phyloP scores from a whole-genome alignment of 2,888 invertebrate genomes.

The Hyalella azteca region DNA sequence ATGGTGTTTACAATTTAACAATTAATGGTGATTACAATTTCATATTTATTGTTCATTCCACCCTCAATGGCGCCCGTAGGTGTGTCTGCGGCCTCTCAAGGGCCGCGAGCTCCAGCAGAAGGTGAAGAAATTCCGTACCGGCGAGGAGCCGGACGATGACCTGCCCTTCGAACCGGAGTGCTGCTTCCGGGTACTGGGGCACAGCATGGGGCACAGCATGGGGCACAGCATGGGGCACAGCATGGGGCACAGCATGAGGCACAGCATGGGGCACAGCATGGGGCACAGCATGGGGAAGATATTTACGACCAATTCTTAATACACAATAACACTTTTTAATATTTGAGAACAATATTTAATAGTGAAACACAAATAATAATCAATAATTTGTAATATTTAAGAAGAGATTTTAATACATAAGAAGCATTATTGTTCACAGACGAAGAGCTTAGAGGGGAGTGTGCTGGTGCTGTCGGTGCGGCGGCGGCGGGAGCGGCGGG shows the following conservation, averaged over 20 bases:
- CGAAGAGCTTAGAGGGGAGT: not conserved
- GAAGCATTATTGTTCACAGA: too few relatives aligned
- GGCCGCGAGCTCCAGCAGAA: not conserved
- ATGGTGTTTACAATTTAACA: not conserved
- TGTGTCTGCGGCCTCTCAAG: not conserved
- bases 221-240: too few relatives aligned
- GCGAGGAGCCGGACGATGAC: not conserved
- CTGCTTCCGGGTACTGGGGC: conserved; percentile 5
- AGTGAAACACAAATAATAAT: too few relatives aligned
- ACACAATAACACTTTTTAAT: too few relatives aligned
- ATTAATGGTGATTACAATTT: not conserved
- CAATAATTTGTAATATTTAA: too few relatives aligned
- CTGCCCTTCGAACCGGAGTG: conserved; percentile 25
- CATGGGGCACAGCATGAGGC: too few relatives aligned
- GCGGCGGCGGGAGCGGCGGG: not conserved
- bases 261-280: too few relatives aligned
- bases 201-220: too few relatives aligned
- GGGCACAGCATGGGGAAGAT: too few relatives aligned
- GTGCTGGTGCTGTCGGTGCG: not conserved
- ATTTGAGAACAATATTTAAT: too few relatives aligned
- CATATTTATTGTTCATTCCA: not conserved
- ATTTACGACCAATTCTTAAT: too few relatives aligned
- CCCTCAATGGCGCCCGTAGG: not conserved
- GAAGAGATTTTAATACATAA: too few relatives aligned
- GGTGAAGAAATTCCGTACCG: conserved; percentile 27